A percentile compares a stretch with the other conserved stretches of the same genome.
phyloP scores from a whole-genome alignment of 2,113 vertebrate species.

The Typhlomys cinereus region DNA sequence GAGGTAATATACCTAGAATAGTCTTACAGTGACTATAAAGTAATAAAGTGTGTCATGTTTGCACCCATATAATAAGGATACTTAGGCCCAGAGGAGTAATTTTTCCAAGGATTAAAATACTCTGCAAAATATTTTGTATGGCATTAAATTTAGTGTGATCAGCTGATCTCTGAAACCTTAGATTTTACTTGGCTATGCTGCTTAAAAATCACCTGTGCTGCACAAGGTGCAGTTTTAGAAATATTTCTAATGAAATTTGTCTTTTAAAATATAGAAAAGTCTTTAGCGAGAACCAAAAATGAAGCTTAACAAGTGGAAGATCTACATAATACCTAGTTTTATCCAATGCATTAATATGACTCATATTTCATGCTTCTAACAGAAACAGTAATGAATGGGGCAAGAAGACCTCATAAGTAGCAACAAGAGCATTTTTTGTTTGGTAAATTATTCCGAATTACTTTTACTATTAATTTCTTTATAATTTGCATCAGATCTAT shows the following conservation, averaged over 20 bases:
- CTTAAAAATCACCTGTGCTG: not conserved
- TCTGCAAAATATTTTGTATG: slow-evolving; percentile 12
- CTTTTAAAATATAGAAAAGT: slow-evolving; percentile 11
- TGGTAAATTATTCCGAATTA: not conserved
- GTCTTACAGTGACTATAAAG: not conserved
- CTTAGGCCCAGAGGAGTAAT: not conserved
- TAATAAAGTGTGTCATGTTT: not conserved
- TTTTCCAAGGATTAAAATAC: not conserved
- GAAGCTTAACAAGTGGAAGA: slow-evolving; percentile 13
- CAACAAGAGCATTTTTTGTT: not conserved
- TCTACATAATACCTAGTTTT: not conserved
- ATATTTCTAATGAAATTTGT: not conserved
- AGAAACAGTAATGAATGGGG: not conserved
- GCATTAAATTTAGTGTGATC: slow-evolving; percentile 14
- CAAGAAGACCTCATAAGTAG: not conserved
- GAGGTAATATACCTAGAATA: slow-evolving; percentile 1
- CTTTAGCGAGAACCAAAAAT: slow-evolving; percentile 4
- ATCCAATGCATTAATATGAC: not conserved
- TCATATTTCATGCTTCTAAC: not conserved
- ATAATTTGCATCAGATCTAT: not conserved
- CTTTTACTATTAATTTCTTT: slow-evolving; percentile 9
- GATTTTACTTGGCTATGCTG: not conserved
- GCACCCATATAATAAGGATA: not conserved
- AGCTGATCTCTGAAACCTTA: not conserved
- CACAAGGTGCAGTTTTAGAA: not conserved